These are phyloP conservation scores for Odontophorus gujanensis DNA, from an alignment of 2,113 vertebrate genomes.

Conservation along the genomic window DNA sequence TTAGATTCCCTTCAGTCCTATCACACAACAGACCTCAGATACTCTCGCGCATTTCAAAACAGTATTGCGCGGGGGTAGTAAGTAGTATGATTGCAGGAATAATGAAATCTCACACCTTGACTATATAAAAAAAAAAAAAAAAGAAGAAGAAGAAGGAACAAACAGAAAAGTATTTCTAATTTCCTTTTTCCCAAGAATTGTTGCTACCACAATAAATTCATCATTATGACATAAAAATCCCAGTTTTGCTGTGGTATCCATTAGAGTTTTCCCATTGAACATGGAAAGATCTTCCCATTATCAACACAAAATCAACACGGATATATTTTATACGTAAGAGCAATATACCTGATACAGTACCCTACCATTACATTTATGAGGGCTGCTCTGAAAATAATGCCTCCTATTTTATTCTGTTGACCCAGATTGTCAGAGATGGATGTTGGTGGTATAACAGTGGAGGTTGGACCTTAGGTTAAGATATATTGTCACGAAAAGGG, in stretches of 20 bases:
- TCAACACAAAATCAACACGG: not conserved
- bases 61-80: not conserved
- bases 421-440: no score
- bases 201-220: not conserved
- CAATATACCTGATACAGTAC: not conserved
- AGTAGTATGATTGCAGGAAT: not conserved
- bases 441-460: no score
- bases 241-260: not conserved
- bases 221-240: not conserved
- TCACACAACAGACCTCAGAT: not conserved
- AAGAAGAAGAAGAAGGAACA: no score
- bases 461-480: no score
- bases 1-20: conserved; percentile 27
- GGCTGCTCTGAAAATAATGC: no score
- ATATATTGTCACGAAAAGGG: no score
- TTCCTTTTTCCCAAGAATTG: not conserved
- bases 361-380: not conserved
- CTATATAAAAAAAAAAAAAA: not conserved
- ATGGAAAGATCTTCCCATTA: not conserved
- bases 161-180: not conserved
- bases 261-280: not conserved
- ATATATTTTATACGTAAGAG: not conserved
- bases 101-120: not conserved
- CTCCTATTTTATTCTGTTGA: no score
- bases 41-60: not conserved